Evolutionary conservation across 2,113 vertebrate species (phyloP), one percentile per base, ranked within the genome.

Genomic region (Lasiurus borealis): DNA sequence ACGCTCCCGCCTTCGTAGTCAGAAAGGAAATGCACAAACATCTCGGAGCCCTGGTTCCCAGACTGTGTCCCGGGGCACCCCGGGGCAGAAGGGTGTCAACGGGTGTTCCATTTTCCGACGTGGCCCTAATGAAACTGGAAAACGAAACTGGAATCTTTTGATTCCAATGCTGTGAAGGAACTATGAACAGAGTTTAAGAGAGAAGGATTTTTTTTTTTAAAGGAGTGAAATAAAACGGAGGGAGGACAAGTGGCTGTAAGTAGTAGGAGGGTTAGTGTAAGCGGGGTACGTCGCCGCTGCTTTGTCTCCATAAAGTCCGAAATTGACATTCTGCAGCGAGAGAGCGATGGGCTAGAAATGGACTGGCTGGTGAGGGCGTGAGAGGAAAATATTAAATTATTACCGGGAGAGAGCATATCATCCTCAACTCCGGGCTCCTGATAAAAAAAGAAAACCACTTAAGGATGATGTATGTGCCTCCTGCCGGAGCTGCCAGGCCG

Each of bases 251-350:
- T 62, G 29, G 29, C 64, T 80, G 0, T 52, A 68, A 93, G 85
- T 62, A 72, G 68, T 48, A 36, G 62, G 46, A 90, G 29, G 23
- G 77, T 83, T 92, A 71, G 88, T 82, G 34, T 19, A 83, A 88
- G 92, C 68, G 14, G 31, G 52, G 46, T 2, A 54, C 40, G 18
- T 69, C 15, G 6, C 8, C 52, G 80, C 77, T 71, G 23, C 85
- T 96, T 96, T 83, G 76, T 95, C 90, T 95, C 94, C 92, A 72
- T 96, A 78, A 95, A 95, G 90, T 78, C 88, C 71, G 50, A 94
- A 97, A 88, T 48, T 64, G 96, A 95, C 77, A 59, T 40, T 71
- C 27, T 71, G 85, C 64, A 90, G 72, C 12, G 27, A 92, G 62
- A 88, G 73, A 64, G 57, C 92, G 69, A 91, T 72, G 46, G 85